These are phyloP conservation scores for Sinohyriopsis cumingii DNA, from an alignment of 2,888 invertebrate species.

Conservation along the genomic window DNA sequence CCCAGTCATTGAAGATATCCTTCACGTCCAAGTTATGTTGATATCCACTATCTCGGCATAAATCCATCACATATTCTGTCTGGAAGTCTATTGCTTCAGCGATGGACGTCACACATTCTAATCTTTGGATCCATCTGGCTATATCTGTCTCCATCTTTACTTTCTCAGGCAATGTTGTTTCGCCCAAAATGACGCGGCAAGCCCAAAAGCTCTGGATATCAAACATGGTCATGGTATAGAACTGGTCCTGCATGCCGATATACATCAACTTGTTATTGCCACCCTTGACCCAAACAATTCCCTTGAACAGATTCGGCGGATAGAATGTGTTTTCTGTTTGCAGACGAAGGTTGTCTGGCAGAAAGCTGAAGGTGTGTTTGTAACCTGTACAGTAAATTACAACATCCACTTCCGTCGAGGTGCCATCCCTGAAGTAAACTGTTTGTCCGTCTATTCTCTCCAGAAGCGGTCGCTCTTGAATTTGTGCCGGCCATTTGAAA, in stretches of 20 bases:
- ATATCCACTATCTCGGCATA: constrained; percentile 17
- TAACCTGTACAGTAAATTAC: constrained; percentile 27
- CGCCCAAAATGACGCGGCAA: constrained; percentile 17
- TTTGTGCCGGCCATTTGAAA: constrained; percentile 24
- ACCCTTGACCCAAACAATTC: constrained; percentile 17
- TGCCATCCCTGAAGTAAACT: constrained; percentile 23
- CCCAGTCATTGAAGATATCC: constrained; percentile 18
- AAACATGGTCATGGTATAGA: constrained; percentile 33
- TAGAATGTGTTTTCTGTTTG: constrained; percentile 1
- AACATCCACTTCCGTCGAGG: constrained; percentile 16
- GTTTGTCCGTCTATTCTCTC: constrained; percentile 17
- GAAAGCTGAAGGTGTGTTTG: constrained; percentile 10
- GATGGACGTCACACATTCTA: neutral
- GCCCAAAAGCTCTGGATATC: constrained; percentile 26
- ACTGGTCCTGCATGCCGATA: constrained; percentile 27
- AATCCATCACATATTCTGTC: constrained; percentile 23
- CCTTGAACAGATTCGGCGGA: constrained; percentile 13
- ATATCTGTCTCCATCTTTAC: constrained; percentile 17
- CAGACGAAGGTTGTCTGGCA: constrained; percentile 9
- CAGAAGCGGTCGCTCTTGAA: constrained; percentile 26
- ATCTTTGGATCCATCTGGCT: constrained; percentile 18
- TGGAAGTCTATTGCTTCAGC: constrained; percentile 31
- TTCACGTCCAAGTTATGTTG: constrained; percentile 1
- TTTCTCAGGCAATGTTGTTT: neutral
- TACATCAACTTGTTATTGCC: constrained; percentile 31